phyloP scores from a whole-genome alignment of 1,140 invertebrate species.

The Belonocnema kinseyi region DNA sequence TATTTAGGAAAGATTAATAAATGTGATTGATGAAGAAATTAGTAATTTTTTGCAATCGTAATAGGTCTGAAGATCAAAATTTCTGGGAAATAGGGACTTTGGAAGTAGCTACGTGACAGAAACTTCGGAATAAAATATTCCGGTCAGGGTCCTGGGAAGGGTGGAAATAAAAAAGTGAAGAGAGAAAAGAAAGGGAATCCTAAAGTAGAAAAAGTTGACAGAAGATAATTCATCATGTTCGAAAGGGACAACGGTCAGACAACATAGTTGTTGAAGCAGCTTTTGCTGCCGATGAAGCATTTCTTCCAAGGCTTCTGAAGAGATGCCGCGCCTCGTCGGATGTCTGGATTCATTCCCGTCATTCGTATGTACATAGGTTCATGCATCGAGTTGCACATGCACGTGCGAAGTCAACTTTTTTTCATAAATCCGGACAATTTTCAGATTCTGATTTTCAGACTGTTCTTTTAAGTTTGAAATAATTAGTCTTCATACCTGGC shows the following conservation, averaged over 20 bases:
- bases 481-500: too few relatives aligned
- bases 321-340: slow-evolving; percentile 1
- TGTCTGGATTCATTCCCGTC: slow-evolving; percentile 1
- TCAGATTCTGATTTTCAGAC: neutral
- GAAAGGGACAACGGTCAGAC: slow-evolving; percentile 15
- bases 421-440: neutral
- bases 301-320: slow-evolving; percentile 12
- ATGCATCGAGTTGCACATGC: slow-evolving; percentile 2
- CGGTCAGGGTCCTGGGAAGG: neutral
- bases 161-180: neutral
- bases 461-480: neutral
- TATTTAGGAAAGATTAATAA: too few relatives aligned
- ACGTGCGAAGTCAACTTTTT: neutral
- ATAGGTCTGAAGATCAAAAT: too few relatives aligned
- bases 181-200: neutral
- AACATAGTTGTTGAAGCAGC: slow-evolving; percentile 10
- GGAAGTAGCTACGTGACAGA: neutral
- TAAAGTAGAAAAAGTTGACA: slow-evolving; percentile 7
- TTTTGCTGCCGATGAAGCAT: neutral
- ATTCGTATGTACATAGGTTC: neutral
- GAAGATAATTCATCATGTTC: slow-evolving; percentile 13
- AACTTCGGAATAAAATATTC: slow-evolving; percentile 3
- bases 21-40: too few relatives aligned
- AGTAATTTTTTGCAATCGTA: too few relatives aligned
- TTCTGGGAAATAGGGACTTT: neutral